Percentiles rank a stretch among this genome's conserved stretches.
Conservation (phyloP, 2,113 vertebrate genomes). For the Bos indicus region DNA sequence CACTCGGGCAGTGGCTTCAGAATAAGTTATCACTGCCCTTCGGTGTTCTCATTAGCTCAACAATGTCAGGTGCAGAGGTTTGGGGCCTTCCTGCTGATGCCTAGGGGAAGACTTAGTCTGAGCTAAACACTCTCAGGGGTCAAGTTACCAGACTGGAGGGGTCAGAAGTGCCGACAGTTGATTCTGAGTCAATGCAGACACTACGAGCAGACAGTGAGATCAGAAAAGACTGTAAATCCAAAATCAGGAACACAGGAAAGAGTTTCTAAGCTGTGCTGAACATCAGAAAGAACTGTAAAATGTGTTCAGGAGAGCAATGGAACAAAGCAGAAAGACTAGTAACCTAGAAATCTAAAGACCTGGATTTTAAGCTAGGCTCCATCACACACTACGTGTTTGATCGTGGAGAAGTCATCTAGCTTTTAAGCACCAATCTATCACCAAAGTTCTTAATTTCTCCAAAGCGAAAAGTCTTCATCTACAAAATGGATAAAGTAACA, state of each 20-base stretch:
- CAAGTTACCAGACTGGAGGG: not conserved
- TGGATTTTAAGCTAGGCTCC: not conserved
- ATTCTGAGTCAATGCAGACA: not conserved
- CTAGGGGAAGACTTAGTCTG: not conserved
- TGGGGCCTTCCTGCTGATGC: not conserved
- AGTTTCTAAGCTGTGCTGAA: not conserved
- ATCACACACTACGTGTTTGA: not conserved
- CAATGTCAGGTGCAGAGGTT: constrained; percentile 20
- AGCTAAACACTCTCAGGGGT: not conserved
- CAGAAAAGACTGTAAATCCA: constrained; percentile 37
- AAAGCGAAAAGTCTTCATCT: not conserved
- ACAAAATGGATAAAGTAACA: not conserved
- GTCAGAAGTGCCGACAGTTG: not conserved
- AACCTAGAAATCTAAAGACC: not conserved
- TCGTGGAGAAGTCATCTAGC: not conserved
- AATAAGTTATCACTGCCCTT: constrained; percentile 44
- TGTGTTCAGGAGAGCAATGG: not conserved
- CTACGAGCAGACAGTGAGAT: constrained; percentile 26
- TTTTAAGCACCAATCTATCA: not conserved
- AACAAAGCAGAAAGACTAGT: not conserved
- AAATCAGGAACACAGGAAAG: not conserved
- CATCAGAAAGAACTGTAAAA: not conserved
- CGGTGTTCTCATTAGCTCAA: constrained; percentile 35
- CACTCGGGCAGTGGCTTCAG: constrained; percentile 4
- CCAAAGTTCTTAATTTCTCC: not conserved